Evolutionary conservation across 2,888 invertebrate species (phyloP), one percentile per base, ranked within the genome.

Genomic region (Oscheius sp.): DNA sequence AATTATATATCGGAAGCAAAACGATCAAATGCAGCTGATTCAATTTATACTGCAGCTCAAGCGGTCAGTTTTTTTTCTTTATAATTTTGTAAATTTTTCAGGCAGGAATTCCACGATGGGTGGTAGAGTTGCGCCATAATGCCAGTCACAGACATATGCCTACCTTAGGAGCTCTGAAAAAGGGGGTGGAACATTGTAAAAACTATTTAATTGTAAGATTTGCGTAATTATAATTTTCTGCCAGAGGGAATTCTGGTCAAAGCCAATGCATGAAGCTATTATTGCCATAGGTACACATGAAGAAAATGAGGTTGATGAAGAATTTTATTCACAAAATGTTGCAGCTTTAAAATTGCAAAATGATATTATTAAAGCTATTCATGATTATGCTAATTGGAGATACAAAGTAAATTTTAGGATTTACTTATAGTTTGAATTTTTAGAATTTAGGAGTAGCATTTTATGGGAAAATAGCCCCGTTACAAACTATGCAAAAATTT

Each of bases 41-140:
- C 41, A 6, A 59, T 41, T n/a, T 44, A 44, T 14, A 20, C 20
- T 1, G n/a, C 33, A n/a, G 26, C 28, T 17, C 17, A 54, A 32
- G 3, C n/a, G 54, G 54, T 32, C 14, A 9, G 54, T 12, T 33
- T 1, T 12, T 26, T 41, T 22, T 32, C 2, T 30, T 3, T 22
- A 32, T 12, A 24, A 24, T 17, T 28, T 12, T 28, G 6, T 51
- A 1, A 14, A 12, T 20, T 4, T 89, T 72, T 72, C 89, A 90
- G 86, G 87, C 91, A 68, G 91, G 90, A 45, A 90, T 93, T 44
- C 93, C 93, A 0, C 90, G 91, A 70, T 93, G 93, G 92, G 89
- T 94, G 67, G 91, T 93, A 5, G 90, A 91, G 74, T 86, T 93
- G 61, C 89, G 93, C 62, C 93, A 94, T 86, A 91, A 92, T 73